Base-by-base conservation (phyloP, 2,113 vertebrate genomes). In the Mormoops blainvillei region DNA sequence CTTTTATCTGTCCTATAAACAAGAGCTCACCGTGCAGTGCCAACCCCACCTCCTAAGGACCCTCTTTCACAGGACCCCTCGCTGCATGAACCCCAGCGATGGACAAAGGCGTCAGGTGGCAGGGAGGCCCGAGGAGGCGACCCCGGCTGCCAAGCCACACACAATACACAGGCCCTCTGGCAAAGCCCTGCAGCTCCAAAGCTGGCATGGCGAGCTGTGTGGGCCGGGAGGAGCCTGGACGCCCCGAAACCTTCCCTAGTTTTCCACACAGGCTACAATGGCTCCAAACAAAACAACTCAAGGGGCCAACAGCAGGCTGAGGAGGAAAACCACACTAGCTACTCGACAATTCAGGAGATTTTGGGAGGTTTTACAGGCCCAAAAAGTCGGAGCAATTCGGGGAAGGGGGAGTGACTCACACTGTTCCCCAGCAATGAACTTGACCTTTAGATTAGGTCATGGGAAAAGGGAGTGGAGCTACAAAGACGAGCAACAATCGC, bases 291-390 rank as follows among this genome's bases (percentile, higher is more conserved):
- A 33, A 71, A 3, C 33, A 4, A 33, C 78, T 61, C 45, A 0
- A 0, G 0, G 4, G 24, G 48, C 33, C 52, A 22, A 48, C 33
- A 38, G 19, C 24, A 4, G 33, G 33, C 6, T 14, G 4, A 14
- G 43, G n/a, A 20, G 14, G 18, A 20, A 9, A 31, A 36, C 56
- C 38, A 15, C 28, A 36, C 7, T 0, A 3, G 22, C 18, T 18
- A n/a, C 16, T n/a, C 7, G 33, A 14, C 4, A 1, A 1, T 15
- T 5, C 16, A 2, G 14, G 20, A 26, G 31, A 13, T 15, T 26
- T 5, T 0, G 1, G 7, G 41, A 16, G 22, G 7, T 8, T 13
- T 12, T 3, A 56, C 2, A 7, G 14, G 26, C 52, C 54, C 16
- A 10, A 41, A 13, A 52, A 33, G 74, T 41, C 56, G 48, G 48